phyloP scores from a whole-genome alignment of 2,888 invertebrate species.

The Drosophila fungiperda region DNA sequence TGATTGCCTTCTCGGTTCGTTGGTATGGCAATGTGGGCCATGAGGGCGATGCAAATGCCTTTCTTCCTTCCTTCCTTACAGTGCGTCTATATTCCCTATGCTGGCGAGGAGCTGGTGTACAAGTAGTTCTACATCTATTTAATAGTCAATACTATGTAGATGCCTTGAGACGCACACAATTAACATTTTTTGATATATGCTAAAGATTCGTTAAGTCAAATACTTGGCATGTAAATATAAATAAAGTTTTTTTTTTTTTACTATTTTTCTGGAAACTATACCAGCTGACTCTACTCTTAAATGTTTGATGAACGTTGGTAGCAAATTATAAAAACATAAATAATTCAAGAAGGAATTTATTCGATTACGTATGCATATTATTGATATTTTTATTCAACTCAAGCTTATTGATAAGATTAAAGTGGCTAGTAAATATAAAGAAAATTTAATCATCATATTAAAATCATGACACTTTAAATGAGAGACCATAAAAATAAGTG shows the following conservation, averaged over 20 bases:
- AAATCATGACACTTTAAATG: background rate
- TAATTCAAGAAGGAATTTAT: background rate
- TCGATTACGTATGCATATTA: background rate
- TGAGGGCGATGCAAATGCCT: constrained; percentile 89
- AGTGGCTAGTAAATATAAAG: constrained; percentile 2
- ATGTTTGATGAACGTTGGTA: background rate
- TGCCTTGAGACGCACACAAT: constrained; percentile 45
- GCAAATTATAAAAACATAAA: constrained; percentile 3
- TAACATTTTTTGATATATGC: constrained; percentile 26
- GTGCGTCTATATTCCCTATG: constrained; percentile 93
- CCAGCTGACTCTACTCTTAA: background rate
- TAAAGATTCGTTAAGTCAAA: constrained; percentile 20
- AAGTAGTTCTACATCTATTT: constrained; percentile 91
- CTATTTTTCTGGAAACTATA: background rate
- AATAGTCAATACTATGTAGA: constrained; percentile 42
- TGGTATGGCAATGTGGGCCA: constrained; percentile 91
- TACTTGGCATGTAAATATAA: constrained; percentile 32
- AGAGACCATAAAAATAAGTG: constrained; percentile 29
- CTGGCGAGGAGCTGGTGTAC: constrained; percentile 91
- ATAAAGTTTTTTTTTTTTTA: too few relatives aligned
- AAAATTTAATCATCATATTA: background rate
- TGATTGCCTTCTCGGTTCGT: constrained; percentile 92
- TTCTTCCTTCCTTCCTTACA: constrained; percentile 88
- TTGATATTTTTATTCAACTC: background rate
- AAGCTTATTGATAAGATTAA: background rate